Percentiles rank a stretch among this genome's conserved stretches.
Evolutionary conservation across 2,888 invertebrate genomes (phyloP).

Genomic region (Nemoura dubitans): DNA sequence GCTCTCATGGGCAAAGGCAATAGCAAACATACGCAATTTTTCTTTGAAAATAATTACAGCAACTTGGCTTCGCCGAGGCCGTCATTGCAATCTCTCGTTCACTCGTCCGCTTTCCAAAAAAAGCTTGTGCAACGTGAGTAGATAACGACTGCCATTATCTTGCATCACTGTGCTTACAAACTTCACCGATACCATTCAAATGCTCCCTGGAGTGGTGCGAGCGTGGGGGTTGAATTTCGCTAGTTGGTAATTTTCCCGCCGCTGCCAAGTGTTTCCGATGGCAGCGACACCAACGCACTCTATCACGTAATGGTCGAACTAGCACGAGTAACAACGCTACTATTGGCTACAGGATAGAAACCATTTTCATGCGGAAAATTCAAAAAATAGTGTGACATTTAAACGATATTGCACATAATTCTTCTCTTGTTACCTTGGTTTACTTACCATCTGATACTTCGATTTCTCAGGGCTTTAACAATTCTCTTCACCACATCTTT

Average conservation of each 20-base stretch:
- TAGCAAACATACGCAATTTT: background rate
- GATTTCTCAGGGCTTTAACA: conserved; percentile 41
- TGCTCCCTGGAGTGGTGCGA: background rate
- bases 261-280: background rate
- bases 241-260: background rate
- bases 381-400: background rate
- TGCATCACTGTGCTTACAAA: background rate
- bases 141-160: background rate
- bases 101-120: background rate
- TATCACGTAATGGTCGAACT: background rate
- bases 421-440: background rate
- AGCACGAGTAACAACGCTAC: background rate
- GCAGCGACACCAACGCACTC: background rate
- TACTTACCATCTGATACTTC: conserved; percentile 49
- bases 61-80: background rate
- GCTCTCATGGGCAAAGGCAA: background rate
- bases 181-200: background rate
- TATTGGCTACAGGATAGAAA: conserved; percentile 17
- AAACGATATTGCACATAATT: background rate
- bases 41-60: background rate
- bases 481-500: conserved; percentile 35
- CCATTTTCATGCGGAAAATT: conserved; percentile 17
- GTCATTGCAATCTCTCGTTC: background rate
- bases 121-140: background rate
- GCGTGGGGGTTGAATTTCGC: background rate